These are phyloP conservation scores for Galaxias olidus DNA, from an alignment of 2,797 vertebrate species.

Conservation along the genomic window DNA sequence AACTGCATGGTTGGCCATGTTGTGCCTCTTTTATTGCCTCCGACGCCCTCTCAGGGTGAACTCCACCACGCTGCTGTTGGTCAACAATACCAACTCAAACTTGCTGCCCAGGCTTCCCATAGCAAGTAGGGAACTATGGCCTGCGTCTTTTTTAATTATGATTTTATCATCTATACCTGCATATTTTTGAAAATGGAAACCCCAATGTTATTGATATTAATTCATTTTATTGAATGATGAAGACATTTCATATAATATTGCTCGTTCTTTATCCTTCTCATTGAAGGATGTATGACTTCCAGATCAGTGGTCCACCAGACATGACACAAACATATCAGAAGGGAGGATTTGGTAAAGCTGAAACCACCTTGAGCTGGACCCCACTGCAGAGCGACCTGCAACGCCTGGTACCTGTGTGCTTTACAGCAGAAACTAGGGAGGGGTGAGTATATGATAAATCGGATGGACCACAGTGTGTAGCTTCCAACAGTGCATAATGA, in stretches of 20 bases:
- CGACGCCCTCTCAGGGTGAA: constrained; percentile 50
- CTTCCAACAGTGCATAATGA: too few relatives aligned
- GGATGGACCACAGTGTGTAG: too few relatives aligned
- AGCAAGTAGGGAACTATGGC: constrained; percentile 43
- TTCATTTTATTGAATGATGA: not conserved
- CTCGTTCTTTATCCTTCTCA: not conserved
- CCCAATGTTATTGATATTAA: too few relatives aligned
- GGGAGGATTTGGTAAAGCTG: constrained; percentile 16
- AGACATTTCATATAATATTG: not conserved
- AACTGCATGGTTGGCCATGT: constrained; percentile 54
- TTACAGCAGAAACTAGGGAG: constrained; percentile 65
- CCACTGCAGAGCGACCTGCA: constrained; percentile 49
- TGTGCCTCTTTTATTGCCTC: constrained; percentile 58
- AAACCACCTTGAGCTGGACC: constrained; percentile 59
- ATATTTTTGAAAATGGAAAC: too few relatives aligned
- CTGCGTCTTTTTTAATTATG: not conserved
- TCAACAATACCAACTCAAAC: constrained; percentile 37
- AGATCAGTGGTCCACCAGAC: constrained; percentile 68
- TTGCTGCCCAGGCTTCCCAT: constrained; percentile 49
- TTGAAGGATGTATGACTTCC: constrained; percentile 64
- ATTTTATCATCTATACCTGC: not conserved
- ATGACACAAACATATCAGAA: constrained; percentile 56
- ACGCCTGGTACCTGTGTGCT: constrained; percentile 64
- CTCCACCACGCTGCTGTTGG: constrained; percentile 57
- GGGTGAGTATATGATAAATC: constrained; percentile 56